These are phyloP conservation scores for Ophioninae sp. DNA, from an alignment of 2,888 invertebrate genomes.

Conservation along the genomic window DNA sequence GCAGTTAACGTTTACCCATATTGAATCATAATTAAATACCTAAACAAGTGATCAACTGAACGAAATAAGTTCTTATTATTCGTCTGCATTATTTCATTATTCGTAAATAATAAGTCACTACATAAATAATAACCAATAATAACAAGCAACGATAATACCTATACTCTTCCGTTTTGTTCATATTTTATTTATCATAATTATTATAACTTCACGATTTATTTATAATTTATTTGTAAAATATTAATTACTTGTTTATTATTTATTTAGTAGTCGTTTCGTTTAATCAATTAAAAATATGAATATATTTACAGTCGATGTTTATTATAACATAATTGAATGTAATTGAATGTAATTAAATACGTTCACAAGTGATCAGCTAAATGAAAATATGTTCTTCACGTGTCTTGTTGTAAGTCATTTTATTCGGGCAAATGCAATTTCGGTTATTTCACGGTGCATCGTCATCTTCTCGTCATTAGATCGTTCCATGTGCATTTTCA, in stretches of 20 bases:
- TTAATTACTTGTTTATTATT: too few relatives aligned
- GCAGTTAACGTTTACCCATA: too few relatives aligned
- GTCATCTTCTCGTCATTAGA: background rate
- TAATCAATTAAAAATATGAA: background rate
- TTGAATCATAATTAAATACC: too few relatives aligned
- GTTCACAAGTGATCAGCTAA: too few relatives aligned
- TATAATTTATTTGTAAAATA: too few relatives aligned
- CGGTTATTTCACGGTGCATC: background rate
- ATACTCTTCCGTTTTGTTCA: background rate
- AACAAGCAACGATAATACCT: background rate
- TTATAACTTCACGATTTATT: background rate
- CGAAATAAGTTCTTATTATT: too few relatives aligned
- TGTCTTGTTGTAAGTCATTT: background rate
- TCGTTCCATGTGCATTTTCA: background rate
- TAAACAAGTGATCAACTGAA: too few relatives aligned
- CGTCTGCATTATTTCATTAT: background rate
- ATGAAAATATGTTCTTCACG: background rate
- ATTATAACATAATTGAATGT: background rate
- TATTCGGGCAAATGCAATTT: background rate
- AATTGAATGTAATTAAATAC: background rate
- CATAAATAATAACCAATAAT: background rate
- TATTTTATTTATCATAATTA: background rate
- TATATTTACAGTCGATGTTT: background rate
- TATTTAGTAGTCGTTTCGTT: too few relatives aligned
- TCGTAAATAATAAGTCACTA: background rate